Conservation (phyloP, 1,140 invertebrate species). For the Dolichoris vasculosae region DNA sequence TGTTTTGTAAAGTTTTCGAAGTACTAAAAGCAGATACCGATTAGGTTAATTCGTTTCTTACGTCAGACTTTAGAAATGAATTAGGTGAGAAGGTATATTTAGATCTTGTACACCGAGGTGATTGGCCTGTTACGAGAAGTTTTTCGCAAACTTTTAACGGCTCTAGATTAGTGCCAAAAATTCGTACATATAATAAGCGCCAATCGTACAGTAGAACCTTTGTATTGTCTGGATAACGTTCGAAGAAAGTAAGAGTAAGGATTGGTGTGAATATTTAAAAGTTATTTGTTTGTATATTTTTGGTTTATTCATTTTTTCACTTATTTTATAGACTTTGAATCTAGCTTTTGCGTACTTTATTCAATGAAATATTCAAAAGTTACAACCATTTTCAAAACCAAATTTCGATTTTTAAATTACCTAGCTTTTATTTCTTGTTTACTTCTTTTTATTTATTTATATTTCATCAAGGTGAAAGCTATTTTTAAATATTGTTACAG, state of each 20-base stretch:
- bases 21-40: background rate
- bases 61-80: slow-evolving; percentile 50
- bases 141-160: slow-evolving; percentile 50
- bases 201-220: slow-evolving; percentile 10
- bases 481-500: slow-evolving; percentile 12
- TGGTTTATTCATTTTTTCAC: slow-evolving; percentile 18
- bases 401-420: background rate
- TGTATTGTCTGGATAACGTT: slow-evolving; percentile 41
- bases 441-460: slow-evolving; percentile 38
- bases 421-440: background rate
- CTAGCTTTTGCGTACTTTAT: background rate
- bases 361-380: background rate
- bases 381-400: background rate
- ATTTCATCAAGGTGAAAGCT: slow-evolving; percentile 21
- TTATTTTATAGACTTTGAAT: background rate
- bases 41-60: slow-evolving; percentile 21
- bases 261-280: slow-evolving; percentile 24
- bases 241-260: slow-evolving; percentile 25
- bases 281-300: slow-evolving; percentile 33
- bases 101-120: slow-evolving; percentile 26
- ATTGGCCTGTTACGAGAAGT: slow-evolving; percentile 53
- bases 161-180: slow-evolving; percentile 46
- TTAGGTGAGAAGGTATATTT: slow-evolving; percentile 50
- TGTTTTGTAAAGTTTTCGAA: background rate
- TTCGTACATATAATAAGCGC: slow-evolving; percentile 45